Percentiles rank a stretch among this genome's conserved stretches.
phyloP scores from a whole-genome alignment of 1,140 invertebrate genomes.

The Carcinoscorpius rotundicauda region DNA sequence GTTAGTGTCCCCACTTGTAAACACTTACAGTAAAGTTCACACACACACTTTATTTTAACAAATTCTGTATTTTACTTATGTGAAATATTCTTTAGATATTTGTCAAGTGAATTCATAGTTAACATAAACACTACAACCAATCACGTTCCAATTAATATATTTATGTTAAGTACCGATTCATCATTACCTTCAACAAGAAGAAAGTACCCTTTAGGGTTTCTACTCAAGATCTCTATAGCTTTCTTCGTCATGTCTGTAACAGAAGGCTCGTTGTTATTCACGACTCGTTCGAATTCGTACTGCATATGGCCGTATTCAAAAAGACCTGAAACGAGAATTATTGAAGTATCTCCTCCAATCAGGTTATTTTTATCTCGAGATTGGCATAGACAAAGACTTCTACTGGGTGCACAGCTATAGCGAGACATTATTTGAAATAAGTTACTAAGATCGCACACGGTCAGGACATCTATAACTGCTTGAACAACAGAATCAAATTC shows the following conservation, averaged over 20 bases:
- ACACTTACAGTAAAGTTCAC: background rate
- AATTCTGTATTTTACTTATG: background rate
- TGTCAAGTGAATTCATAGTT: background rate
- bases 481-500: too few relatives aligned
- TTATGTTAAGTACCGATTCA: background rate
- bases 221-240: conserved; percentile 34
- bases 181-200: conserved; percentile 28
- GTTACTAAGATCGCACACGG: too few relatives aligned
- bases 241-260: conserved; percentile 34
- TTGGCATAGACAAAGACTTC: too few relatives aligned
- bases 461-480: too few relatives aligned
- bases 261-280: conserved; percentile 25
- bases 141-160: background rate
- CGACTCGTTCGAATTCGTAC: conserved; percentile 30
- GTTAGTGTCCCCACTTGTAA: too few relatives aligned
- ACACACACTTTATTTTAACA: background rate
- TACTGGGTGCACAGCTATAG: too few relatives aligned
- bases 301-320: conserved; percentile 33
- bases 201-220: conserved; percentile 33
- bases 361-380: too few relatives aligned
- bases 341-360: too few relatives aligned
- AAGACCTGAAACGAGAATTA: conserved; percentile 18
- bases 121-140: background rate
- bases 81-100: background rate
- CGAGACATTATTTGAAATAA: too few relatives aligned